Evolutionary conservation across 1,140 invertebrate genomes (phyloP).

Genomic region (Antheraea mylitta): DNA sequence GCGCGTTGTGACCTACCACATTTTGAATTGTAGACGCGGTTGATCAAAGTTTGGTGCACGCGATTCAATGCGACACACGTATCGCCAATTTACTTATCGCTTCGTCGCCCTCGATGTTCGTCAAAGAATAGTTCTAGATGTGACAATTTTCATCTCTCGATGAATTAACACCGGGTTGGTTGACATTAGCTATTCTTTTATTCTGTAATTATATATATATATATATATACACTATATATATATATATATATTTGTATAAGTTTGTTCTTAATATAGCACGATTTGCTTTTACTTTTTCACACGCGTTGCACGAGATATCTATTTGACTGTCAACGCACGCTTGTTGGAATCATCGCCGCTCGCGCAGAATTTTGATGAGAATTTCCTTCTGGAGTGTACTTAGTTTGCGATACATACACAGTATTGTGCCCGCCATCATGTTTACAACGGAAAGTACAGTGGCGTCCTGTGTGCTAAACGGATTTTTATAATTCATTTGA

Average conservation of each 20-base stretch:
- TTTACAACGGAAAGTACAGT: conserved; percentile 72
- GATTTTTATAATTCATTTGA: conserved; percentile 60
- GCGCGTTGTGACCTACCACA: conserved; percentile 61
- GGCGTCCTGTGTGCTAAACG: conserved; percentile 56
- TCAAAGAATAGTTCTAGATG: conserved; percentile 19
- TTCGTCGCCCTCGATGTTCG: conserved; percentile 23
- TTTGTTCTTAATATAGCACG: conserved; percentile 28
- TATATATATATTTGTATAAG: conserved; percentile 14
- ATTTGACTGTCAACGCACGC: conserved; percentile 61
- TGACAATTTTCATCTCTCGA: not conserved
- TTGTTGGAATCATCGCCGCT: conserved; percentile 63
- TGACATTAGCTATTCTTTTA: conserved; percentile 14
- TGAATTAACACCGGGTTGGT: not conserved
- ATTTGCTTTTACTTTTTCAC: conserved; percentile 71
- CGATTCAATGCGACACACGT: conserved; percentile 59
- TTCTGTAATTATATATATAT: conserved; percentile 15
- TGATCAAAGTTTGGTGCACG: conserved; percentile 39
- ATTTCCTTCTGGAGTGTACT: conserved; percentile 65
- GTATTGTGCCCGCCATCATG: conserved; percentile 62
- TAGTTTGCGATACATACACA: conserved; percentile 65
- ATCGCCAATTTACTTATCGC: conserved; percentile 50
- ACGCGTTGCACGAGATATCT: conserved; percentile 59
- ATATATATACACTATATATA: conserved; percentile 8
- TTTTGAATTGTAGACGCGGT: conserved; percentile 52
- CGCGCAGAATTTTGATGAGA: conserved; percentile 71